phyloP scores from a whole-genome alignment of 2,113 vertebrate species.

The Amphiprion percula region DNA sequence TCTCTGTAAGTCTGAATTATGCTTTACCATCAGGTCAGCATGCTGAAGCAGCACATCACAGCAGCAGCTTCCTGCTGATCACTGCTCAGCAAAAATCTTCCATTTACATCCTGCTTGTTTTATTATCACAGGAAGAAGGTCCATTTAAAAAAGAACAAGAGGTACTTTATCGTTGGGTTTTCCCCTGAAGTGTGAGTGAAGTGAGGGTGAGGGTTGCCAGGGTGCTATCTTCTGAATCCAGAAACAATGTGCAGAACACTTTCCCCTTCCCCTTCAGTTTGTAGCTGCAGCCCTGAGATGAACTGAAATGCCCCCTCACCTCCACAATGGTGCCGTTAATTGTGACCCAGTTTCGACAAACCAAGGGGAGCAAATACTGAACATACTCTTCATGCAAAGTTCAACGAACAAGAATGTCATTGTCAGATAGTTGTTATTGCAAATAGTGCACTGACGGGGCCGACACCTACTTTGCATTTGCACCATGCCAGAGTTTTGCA shows the following conservation, averaged over 20 bases:
- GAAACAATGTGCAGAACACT: slow-evolving; percentile 26
- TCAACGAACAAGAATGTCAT: slow-evolving; percentile 60
- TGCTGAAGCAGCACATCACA: background rate
- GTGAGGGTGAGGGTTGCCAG: slow-evolving; percentile 18
- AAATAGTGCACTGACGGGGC: background rate
- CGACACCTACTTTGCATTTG: slow-evolving; percentile 55
- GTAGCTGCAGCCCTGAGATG: slow-evolving; percentile 21
- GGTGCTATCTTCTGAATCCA: background rate
- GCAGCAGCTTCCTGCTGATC: background rate
- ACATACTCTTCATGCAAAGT: slow-evolving; percentile 54
- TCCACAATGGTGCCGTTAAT: slow-evolving; percentile 50
- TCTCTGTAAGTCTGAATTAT: slow-evolving; percentile 8
- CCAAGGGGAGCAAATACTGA: slow-evolving; percentile 34
- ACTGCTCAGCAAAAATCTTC: background rate
- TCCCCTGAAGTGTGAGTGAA: background rate
- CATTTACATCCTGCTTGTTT: background rate
- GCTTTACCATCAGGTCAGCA: background rate
- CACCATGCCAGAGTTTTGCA: slow-evolving; percentile 55
- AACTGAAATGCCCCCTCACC: slow-evolving; percentile 29
- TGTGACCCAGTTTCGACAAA: slow-evolving; percentile 59
- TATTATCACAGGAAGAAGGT: slow-evolving; percentile 5
- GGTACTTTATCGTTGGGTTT: background rate
- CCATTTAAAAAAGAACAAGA: background rate
- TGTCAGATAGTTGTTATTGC: slow-evolving; percentile 40
- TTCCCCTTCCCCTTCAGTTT: slow-evolving; percentile 11